Evolutionary conservation across 2,797 vertebrate species (phyloP), one percentile per base, ranked within the genome.

Genomic region (Schizopygopsis pylzovi): DNA sequence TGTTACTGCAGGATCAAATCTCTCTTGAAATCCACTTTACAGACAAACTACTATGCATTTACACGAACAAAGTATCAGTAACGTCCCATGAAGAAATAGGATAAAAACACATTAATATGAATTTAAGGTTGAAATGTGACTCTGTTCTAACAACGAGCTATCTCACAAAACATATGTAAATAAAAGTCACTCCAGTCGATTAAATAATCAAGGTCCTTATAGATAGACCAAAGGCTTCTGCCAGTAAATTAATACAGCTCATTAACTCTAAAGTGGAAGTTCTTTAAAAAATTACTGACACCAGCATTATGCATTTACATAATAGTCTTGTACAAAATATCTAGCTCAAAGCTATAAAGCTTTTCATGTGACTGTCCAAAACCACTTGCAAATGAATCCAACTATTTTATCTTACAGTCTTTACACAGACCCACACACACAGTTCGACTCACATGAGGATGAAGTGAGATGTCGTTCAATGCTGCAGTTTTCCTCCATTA

Each of bases 401-500:
- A 39, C 61, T 25, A 81, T 54, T 63, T 11, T 68, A 39, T n/a
- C 15, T 70, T 2, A 16, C 43, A 49, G 8, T 28, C 28, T 67
- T 49, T 63, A 75, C 22, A 83, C 8, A 47, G 3, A 45, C 22
- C 22, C 68, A 72, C 43, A 18, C 54, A 63, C 13, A 76, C n/a
- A 18, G 49, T 59, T 59, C 0, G 15, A 85, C 84, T 85, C 77
- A 85, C 84, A 52, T 73, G 15, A 68, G 43, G 72, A 33, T 47
- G 75, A 71, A 25, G 18, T 22, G 65, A 78, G 54, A 22, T 63
- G 63, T 22, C 12, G 45, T 43, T 63, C 67, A 52, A 45, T n/a
- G 45, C 73, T 20, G 71, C 16, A 47, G 47, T 56, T 52, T 63
- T 85, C 73, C 83, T 88, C 84, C 80, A 85, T 88, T 6, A 10